A percentile compares a stretch with the other conserved stretches of the same genome.
Conservation (phyloP, 2,797 vertebrate genomes). For the Gila robusta region DNA sequence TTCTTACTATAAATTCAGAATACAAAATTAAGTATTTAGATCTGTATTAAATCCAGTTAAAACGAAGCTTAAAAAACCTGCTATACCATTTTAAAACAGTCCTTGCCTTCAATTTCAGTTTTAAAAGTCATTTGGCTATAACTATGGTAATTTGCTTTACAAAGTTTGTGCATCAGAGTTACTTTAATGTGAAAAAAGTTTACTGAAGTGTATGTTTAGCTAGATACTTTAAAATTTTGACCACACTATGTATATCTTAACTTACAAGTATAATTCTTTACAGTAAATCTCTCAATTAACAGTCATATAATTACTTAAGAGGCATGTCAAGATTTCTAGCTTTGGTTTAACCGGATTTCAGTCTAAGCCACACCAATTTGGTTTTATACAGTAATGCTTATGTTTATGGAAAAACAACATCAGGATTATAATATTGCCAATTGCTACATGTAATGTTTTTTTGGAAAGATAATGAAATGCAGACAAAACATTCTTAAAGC, state of each 20-base stretch:
- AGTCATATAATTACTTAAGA: conserved; percentile 37
- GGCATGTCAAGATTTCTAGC: conserved; percentile 11
- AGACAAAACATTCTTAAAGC: not conserved
- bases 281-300: conserved; percentile 8
- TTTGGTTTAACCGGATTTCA: conserved; percentile 41
- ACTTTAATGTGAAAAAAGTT: not conserved
- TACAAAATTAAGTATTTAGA: not conserved
- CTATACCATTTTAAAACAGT: not conserved
- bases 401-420: not conserved
- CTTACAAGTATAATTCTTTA: not conserved
- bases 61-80: no score
- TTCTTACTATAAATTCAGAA: not conserved
- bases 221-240: not conserved
- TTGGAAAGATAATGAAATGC: not conserved
- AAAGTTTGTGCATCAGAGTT: no score
- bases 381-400: conserved; percentile 12
- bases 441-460: not conserved
- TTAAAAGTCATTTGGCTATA: not conserved
- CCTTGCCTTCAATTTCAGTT: not conserved
- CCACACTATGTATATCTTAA: not conserved
- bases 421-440: conserved; percentile 2
- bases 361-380: conserved; percentile 12
- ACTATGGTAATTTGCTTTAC: no score
- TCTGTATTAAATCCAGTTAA: not conserved
- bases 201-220: not conserved